These are phyloP conservation scores for Mythimna vitellina DNA, from an alignment of 2,888 invertebrate species.

Conservation along the genomic window DNA sequence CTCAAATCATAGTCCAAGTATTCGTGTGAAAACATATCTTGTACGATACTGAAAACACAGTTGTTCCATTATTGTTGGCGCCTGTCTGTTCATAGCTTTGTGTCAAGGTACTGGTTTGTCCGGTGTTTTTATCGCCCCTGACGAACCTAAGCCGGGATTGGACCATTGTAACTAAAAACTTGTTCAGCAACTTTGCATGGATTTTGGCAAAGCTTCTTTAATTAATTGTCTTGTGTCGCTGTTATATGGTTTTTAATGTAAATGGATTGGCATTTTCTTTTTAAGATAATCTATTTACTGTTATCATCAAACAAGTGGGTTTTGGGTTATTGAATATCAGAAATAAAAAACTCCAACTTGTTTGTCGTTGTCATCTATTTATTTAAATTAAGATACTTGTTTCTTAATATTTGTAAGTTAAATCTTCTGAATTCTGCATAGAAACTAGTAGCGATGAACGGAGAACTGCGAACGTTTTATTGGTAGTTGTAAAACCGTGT, in stretches of 20 bases:
- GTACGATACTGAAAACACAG: slow-evolving; percentile 57
- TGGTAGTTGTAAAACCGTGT: slow-evolving; percentile 62
- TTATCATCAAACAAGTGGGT: background rate
- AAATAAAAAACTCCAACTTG: background rate
- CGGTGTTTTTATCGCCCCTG: slow-evolving; percentile 53
- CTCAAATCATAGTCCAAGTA: slow-evolving; percentile 1
- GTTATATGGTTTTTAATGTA: slow-evolving; percentile 16
- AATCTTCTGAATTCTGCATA: slow-evolving; percentile 7
- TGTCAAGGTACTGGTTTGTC: slow-evolving; percentile 56
- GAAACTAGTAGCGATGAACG: slow-evolving; percentile 24
- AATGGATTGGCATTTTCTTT: background rate
- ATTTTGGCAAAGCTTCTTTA: slow-evolving; percentile 45
- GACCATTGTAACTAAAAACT: slow-evolving; percentile 44
- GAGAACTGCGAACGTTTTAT: slow-evolving; percentile 44
- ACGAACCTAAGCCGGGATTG: slow-evolving; percentile 42
- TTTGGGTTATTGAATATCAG: background rate
- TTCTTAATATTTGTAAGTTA: background rate
- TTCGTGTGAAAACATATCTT: slow-evolving; percentile 32
- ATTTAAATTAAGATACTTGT: background rate
- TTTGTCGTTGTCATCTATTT: background rate
- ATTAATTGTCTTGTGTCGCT: slow-evolving; percentile 18
- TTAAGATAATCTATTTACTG: slow-evolving; percentile 13
- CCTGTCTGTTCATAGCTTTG: slow-evolving; percentile 60
- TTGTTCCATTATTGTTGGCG: slow-evolving; percentile 63
- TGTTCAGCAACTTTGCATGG: slow-evolving; percentile 44